These are phyloP conservation scores for Mantis religiosa DNA, from an alignment of 2,888 invertebrate species.

Conservation along the genomic window DNA sequence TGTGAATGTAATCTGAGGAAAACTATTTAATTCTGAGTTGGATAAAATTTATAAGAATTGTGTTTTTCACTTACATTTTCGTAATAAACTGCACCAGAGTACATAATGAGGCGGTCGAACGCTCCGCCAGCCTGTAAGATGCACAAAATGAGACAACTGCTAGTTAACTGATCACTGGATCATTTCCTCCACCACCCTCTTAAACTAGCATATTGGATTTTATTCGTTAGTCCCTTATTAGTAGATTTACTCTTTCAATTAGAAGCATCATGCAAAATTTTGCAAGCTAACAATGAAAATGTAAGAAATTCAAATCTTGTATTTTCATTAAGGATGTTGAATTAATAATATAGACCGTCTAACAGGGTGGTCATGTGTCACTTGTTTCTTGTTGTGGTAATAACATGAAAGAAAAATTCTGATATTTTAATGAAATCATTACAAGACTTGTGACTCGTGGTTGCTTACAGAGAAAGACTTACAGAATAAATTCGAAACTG, in stretches of 20 bases:
- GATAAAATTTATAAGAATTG: not conserved
- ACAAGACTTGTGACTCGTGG: too few species aligned
- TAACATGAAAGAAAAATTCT: too few species aligned
- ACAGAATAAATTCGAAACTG: too few species aligned
- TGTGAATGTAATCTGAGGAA: not conserved
- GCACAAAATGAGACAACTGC: not conserved
- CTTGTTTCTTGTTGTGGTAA: too few species aligned
- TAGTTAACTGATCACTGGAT: not conserved
- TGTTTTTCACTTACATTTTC: conserved; percentile 1
- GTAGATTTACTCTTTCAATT: not conserved
- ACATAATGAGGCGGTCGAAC: not conserved
- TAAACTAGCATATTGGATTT: not conserved
- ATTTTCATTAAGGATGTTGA: too few species aligned
- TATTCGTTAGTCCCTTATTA: not conserved
- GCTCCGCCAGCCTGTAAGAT: conserved; percentile 5
- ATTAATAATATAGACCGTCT: too few species aligned
- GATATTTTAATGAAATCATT: too few species aligned
- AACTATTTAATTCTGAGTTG: not conserved
- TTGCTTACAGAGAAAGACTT: too few species aligned
- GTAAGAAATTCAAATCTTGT: too few species aligned
- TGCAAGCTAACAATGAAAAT: too few species aligned
- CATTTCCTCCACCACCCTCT: not conserved
- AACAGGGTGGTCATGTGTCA: too few species aligned
- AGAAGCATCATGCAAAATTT: not conserved
- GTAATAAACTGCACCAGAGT: conserved; percentile 4